Conservation (phyloP, 2,888 invertebrate species). For the Archips xylosteana region DNA sequence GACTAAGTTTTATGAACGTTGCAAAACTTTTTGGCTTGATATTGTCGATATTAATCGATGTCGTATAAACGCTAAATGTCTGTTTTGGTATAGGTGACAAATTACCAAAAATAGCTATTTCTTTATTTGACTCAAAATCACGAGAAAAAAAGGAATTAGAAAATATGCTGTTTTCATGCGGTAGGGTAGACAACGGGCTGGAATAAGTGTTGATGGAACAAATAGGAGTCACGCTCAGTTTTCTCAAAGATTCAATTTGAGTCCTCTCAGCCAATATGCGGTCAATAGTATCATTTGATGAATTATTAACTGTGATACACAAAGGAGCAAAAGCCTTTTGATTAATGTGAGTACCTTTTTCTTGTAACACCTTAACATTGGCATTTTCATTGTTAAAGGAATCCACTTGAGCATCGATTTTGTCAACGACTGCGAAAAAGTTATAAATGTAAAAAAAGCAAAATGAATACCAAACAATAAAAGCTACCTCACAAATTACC, state of each 20-base stretch:
- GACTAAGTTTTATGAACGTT: constrained; percentile 36
- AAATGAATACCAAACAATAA: background rate
- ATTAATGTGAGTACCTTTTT: constrained; percentile 2
- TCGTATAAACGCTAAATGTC: background rate
- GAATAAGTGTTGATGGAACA: constrained; percentile 61
- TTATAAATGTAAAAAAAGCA: constrained; percentile 7
- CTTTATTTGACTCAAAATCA: constrained; percentile 16
- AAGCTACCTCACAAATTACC: background rate
- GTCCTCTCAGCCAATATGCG: constrained; percentile 23
- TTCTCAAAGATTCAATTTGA: constrained; percentile 47
- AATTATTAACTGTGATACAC: background rate
- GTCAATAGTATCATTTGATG: background rate
- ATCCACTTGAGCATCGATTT: constrained; percentile 23
- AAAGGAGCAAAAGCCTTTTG: background rate
- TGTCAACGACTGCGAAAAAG: constrained; percentile 45
- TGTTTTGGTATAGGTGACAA: constrained; percentile 4
- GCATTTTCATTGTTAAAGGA: constrained; percentile 51
- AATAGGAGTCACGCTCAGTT: constrained; percentile 61
- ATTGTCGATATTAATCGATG: constrained; percentile 3
- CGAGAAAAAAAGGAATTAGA: constrained; percentile 48
- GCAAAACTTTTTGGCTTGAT: background rate
- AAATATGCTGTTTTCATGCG: constrained; percentile 39
- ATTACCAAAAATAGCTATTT: constrained; percentile 3
- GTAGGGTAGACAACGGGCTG: constrained; percentile 25
- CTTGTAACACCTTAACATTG: constrained; percentile 43